These are phyloP conservation scores for Sepiola atlantica DNA, from an alignment of 2,888 invertebrate genomes.

Conservation along the genomic window DNA sequence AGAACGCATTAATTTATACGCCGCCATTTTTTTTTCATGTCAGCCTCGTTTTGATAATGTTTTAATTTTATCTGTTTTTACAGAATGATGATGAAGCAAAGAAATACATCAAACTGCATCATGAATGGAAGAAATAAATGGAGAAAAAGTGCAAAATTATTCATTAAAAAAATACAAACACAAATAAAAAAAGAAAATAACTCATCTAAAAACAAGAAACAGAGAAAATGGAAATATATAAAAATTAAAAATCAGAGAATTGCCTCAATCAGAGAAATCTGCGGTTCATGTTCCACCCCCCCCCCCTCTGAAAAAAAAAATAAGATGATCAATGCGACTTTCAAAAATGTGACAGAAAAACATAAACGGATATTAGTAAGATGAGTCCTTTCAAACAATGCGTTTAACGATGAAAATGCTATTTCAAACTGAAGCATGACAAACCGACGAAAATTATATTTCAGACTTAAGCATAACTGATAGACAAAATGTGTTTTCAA, in stretches of 20 bases:
- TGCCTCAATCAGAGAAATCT: background rate
- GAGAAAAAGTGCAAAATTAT: background rate
- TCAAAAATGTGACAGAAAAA: background rate
- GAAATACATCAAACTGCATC: background rate
- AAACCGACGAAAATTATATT: no score
- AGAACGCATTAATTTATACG: background rate
- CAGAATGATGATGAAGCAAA: conserved; percentile 8
- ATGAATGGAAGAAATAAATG: background rate
- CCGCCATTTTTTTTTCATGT: background rate
- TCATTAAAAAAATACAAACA: background rate
- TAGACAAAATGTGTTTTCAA: no score
- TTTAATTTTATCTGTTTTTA: background rate
- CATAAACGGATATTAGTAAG: background rate
- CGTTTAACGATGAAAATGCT: no score
- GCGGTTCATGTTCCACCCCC: background rate
- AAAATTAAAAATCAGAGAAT: background rate
- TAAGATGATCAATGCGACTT: background rate
- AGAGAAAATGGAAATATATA: background rate
- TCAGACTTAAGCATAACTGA: no score
- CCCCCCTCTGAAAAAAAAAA: background rate
- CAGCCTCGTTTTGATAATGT: background rate
- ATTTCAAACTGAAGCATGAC: no score
- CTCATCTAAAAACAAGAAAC: background rate
- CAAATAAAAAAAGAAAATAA: background rate
- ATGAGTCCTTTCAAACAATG: no score